Conservation (phyloP, 2,113 vertebrate genomes). For the Petaurus breviceps region DNA sequence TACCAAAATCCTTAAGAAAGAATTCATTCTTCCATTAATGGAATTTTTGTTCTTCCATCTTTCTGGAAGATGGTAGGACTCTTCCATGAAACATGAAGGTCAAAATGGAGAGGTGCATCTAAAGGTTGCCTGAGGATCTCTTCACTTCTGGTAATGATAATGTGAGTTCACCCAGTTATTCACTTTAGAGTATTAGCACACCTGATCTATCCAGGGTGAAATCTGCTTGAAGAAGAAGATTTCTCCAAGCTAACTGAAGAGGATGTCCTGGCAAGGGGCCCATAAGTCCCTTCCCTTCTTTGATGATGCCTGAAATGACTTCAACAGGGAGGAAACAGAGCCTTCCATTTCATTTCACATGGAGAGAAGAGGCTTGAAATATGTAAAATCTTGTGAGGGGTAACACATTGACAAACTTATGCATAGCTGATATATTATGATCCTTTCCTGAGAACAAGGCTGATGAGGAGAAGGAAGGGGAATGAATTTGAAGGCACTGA, state of each 20-base stretch:
- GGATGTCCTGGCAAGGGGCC: neutral
- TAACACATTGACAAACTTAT: neutral
- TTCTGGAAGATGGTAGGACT: neutral
- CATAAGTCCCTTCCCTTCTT: neutral
- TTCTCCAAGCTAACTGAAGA: neutral
- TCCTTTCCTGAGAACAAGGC: neutral
- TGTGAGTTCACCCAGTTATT: neutral
- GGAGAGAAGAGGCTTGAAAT: neutral
- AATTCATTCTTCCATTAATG: neutral
- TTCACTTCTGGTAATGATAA: neutral
- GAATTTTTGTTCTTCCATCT: neutral
- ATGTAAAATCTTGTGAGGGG: neutral
- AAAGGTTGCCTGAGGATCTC: neutral
- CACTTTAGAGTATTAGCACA: neutral
- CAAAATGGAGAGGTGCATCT: neutral
- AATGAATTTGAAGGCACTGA: neutral
- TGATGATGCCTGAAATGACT: neutral
- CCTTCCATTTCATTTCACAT: neutral
- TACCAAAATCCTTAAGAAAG: neutral
- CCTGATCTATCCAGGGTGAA: neutral
- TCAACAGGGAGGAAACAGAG: neutral
- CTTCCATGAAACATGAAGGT: neutral
- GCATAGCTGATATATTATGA: neutral
- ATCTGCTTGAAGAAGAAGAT: neutral
- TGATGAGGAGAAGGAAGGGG: neutral